phyloP scores from a whole-genome alignment of 2,797 vertebrate genomes.

The Erpetoichthys calabaricus region DNA sequence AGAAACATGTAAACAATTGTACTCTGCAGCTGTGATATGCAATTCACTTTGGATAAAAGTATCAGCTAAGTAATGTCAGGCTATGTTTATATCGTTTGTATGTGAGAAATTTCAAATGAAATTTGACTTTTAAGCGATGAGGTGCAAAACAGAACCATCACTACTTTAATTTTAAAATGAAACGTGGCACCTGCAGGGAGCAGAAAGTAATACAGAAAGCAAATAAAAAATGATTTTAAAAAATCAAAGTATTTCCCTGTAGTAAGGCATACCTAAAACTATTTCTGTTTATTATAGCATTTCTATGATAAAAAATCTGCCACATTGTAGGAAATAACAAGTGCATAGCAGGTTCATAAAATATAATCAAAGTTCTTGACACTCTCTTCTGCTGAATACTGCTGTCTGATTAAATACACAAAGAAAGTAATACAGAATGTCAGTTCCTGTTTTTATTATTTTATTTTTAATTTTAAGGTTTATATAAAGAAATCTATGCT shows the following conservation, averaged over 20 bases:
- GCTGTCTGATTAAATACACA: constrained; percentile 3
- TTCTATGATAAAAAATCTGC: background rate
- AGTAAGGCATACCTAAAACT: constrained; percentile 5
- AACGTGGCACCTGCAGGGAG: no score
- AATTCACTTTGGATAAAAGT: no score
- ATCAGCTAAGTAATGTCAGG: no score
- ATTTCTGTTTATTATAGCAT: background rate
- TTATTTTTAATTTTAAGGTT: background rate
- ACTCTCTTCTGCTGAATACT: background rate
- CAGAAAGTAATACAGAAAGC: background rate
- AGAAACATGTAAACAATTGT: no score
- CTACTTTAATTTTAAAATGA: no score
- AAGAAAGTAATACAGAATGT: constrained; percentile 1
- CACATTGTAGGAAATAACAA: background rate
- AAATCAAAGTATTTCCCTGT: constrained; percentile 1
- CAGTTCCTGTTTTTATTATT: background rate
- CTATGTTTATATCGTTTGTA: no score
- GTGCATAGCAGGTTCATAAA: background rate
- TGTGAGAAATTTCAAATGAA: no score
- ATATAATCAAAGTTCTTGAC: constrained; percentile 3
- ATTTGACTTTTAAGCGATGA: no score
- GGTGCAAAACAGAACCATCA: no score
- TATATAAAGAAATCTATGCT: background rate
- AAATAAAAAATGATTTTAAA: constrained; percentile 8
- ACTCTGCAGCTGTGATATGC: no score